Base-by-base conservation (phyloP, 2,888 invertebrate genomes). In the Pyrocoelia pectoralis region DNA sequence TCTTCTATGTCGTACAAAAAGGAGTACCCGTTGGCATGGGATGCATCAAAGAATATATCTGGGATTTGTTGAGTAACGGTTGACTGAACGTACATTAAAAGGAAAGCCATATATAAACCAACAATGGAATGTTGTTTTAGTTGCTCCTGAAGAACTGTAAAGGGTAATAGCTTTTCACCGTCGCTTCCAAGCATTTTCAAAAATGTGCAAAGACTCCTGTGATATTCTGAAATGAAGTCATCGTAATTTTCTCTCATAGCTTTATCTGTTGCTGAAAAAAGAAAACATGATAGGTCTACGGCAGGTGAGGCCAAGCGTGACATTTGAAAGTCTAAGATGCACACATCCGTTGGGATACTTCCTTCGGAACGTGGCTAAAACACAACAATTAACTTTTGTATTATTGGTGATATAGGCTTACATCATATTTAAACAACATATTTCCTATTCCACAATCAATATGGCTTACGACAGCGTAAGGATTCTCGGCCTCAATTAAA, bases 361-460 rank as follows among this genome's bases (percentile, higher is more conserved):
- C 2, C 10, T 6, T 33, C 33, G 2, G 33, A 33, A n/a, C 2
- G 8, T 3, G 2, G 33, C 33, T 33, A 33, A 33, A 33, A 33
- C 8, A n/a, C 33, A n/a, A 5, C 33, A 33, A n/a, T 8, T 33
- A 33, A 33, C n/a, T n/a, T 33, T 10, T n/a, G n/a, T 4, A 33
- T 33, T n/a, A 33, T n/a, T n/a, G n/a, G n/a, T n/a, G n/a, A 33
- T 3, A 4, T 33, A 17, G 10, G 15, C 18, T 46, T 46, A 46
- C 59, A 19, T 33, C 48, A 59, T 72, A 72, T 40, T 70, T 71
- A 53, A 72, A 74, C 15, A 74, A 46, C 24, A 72, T 52, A 58
- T 74, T 74, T 41, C 68, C 68, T 8, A 65, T 59, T 61, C 68
- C 68, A 46, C 66, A 70, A 66, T 73, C 72, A 6, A 70, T 71